A percentile compares a stretch with the other conserved stretches of the same genome.
phyloP scores from a whole-genome alignment of 2,888 invertebrate genomes.

The Dexiosoma caninum region DNA sequence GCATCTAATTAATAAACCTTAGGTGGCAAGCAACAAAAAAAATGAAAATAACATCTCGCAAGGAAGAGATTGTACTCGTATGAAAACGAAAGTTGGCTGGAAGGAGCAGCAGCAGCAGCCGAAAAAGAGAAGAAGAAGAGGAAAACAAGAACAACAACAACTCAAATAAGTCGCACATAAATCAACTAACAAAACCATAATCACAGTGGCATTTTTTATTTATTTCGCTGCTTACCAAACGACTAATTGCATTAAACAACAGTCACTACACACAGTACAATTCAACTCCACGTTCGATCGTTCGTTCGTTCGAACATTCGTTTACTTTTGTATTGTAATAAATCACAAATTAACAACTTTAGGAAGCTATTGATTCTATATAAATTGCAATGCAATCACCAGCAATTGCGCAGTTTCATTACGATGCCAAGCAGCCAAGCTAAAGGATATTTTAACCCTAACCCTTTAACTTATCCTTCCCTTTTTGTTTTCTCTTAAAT shows the following conservation, averaged over 20 bases:
- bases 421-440: not conserved
- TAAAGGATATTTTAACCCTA: slow-evolving; percentile 37
- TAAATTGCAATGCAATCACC: slow-evolving; percentile 11
- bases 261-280: slow-evolving; percentile 34
- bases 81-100: not conserved
- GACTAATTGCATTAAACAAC: slow-evolving; percentile 62
- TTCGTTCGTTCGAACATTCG: too few species aligned
- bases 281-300: too few species aligned
- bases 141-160: not conserved
- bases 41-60: too few species aligned
- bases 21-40: slow-evolving; percentile 50
- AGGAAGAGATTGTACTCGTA: not conserved
- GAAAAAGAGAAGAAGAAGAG: too few species aligned
- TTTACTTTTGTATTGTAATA: slow-evolving; percentile 37
- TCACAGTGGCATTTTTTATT: slow-evolving; percentile 43
- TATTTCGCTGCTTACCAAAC: slow-evolving; percentile 42
- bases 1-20: slow-evolving; percentile 63
- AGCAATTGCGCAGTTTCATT: slow-evolving; percentile 49
- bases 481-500: not conserved
- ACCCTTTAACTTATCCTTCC: slow-evolving; percentile 20
- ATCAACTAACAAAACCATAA: slow-evolving; percentile 52
- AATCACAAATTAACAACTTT: slow-evolving; percentile 47
- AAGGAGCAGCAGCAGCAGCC: not conserved
- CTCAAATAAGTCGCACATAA: slow-evolving; percentile 50
- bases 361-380: slow-evolving; percentile 35